These are phyloP conservation scores for Eudasyphora cyanicolor DNA, from an alignment of 2,888 invertebrate genomes.

Conservation along the genomic window DNA sequence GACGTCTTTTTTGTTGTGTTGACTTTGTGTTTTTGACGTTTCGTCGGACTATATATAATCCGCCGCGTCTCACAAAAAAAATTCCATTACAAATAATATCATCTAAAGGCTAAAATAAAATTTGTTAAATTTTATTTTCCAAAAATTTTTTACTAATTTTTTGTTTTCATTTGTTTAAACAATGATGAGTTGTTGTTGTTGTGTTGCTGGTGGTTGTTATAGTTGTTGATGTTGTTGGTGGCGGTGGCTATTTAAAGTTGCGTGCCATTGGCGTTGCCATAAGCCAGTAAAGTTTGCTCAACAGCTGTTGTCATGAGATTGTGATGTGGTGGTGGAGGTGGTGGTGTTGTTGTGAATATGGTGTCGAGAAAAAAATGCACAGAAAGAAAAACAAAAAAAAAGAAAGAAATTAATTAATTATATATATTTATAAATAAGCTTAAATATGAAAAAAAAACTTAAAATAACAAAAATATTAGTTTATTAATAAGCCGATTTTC, in stretches of 20 bases:
- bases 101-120: constrained; percentile 43
- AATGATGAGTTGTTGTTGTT: constrained; percentile 12
- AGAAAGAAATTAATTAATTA: constrained; percentile 20
- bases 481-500: constrained; percentile 6
- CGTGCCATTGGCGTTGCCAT: constrained; percentile 62
- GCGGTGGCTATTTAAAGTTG: constrained; percentile 55
- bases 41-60: too few species aligned
- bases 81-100: constrained; percentile 17
- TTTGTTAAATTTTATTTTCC: constrained; percentile 38
- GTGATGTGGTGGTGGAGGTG: neutral
- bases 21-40: neutral
- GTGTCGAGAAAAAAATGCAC: neutral
- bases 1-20: too few species aligned
- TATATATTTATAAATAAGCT: constrained; percentile 7
- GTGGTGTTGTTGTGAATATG: constrained; percentile 12
- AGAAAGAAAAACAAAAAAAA: constrained; percentile 29
- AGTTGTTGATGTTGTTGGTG: neutral
- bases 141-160: constrained; percentile 45
- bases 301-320: constrained; percentile 36
- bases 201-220: neutral
- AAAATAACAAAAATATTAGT: neutral
- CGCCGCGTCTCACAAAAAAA: neutral
- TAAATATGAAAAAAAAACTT: neutral
- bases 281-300: constrained; percentile 61
- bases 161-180: constrained; percentile 14